phyloP scores from a whole-genome alignment of 2,888 invertebrate species.

The Galerucella pusilla region DNA sequence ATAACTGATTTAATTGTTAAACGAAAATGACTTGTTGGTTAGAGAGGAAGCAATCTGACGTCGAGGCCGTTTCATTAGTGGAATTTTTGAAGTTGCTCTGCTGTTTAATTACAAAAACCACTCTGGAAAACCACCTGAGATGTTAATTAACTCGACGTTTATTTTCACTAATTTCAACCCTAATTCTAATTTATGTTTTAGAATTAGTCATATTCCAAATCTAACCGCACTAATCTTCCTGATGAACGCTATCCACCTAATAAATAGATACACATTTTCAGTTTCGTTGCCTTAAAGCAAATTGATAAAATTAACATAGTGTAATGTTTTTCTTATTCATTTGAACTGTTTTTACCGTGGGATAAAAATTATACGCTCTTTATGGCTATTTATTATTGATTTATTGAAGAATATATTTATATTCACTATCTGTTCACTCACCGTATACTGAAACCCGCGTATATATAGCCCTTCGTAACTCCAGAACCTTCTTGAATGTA shows the following conservation, averaged over 20 bases:
- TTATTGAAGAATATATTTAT: no score
- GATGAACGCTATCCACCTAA: neutral
- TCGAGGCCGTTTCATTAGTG: constrained; percentile 38
- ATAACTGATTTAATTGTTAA: constrained; percentile 46
- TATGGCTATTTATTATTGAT: no score
- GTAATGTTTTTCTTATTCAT: no score
- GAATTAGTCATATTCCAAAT: constrained; percentile 20
- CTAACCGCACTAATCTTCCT: constrained; percentile 5
- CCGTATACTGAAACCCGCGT: no score
- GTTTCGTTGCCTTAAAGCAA: neutral
- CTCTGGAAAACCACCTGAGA: constrained; percentile 32
- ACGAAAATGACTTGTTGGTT: constrained; percentile 45
- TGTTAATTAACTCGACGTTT: constrained; percentile 28
- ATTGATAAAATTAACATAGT: neutral
- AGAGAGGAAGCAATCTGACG: constrained; percentile 43
- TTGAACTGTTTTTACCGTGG: no score
- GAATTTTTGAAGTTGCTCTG: constrained; percentile 38
- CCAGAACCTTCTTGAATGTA: no score
- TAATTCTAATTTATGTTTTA: constrained; percentile 24
- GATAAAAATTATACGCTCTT: no score
- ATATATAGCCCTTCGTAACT: no score
- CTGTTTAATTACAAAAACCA: constrained; percentile 41
- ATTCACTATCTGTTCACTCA: no score
- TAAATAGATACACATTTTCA: constrained; percentile 1
- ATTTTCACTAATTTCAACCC: constrained; percentile 25